These are phyloP conservation scores for Salticus scenicus DNA, from an alignment of 2,888 invertebrate species.

Conservation along the genomic window DNA sequence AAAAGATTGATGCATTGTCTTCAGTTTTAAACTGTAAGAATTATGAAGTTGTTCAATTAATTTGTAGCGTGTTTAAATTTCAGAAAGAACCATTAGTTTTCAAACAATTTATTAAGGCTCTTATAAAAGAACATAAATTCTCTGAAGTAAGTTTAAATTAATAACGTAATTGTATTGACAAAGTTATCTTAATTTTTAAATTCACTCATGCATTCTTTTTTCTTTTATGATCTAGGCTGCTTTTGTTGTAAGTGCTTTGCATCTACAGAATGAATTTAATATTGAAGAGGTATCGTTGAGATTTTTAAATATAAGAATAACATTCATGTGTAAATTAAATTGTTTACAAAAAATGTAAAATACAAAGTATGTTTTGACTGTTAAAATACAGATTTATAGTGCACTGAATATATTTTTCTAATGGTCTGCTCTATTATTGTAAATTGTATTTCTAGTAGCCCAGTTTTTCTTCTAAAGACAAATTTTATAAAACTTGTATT, in stretches of 20 bases:
- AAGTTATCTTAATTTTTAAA: too few species aligned
- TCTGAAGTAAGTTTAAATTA: constrained; percentile 23
- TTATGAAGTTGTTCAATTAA: constrained; percentile 18
- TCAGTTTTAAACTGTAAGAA: constrained; percentile 12
- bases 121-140: constrained; percentile 24
- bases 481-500: too few species aligned
- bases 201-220: background rate
- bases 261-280: constrained; percentile 43
- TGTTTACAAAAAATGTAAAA: too few species aligned
- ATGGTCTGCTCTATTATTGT: too few species aligned
- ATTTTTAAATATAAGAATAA: too few species aligned
- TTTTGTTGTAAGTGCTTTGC: constrained; percentile 32
- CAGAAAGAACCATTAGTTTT: background rate
- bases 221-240: constrained; percentile 41
- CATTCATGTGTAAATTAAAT: too few species aligned
- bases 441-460: too few species aligned
- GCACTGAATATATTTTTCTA: too few species aligned
- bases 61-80: constrained; percentile 39
- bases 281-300: constrained; percentile 53
- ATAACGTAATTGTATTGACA: too few species aligned
- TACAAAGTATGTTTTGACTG: too few species aligned
- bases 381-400: too few species aligned
- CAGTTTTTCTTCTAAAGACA: too few species aligned
- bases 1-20: constrained; percentile 30
- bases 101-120: constrained; percentile 16